Base-by-base conservation (phyloP, 2,888 invertebrate genomes). In the Cerceris ruficornis region DNA sequence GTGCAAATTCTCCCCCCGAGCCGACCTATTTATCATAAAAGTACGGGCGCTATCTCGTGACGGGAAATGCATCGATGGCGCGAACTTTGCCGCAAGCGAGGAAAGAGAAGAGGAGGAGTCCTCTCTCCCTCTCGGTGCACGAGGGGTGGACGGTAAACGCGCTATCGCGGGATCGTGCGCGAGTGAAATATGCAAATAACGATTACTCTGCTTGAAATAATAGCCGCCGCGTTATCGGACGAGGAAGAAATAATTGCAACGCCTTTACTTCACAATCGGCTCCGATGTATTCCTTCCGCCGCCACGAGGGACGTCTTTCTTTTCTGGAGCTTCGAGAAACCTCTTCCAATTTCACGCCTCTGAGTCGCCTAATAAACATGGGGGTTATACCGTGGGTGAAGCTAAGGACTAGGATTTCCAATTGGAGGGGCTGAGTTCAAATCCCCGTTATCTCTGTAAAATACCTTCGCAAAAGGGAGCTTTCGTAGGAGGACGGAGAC, bases 121-220 rank as follows among this genome's bases (percentile, higher is more conserved):
- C 39, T 66, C 68, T 58, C n/a, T 39, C 58, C 42, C 57, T 59
- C 17, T 41, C 46, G 8, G 2, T 42, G n/a, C 11, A 8, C 15
- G 7, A 15, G 8, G 15, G 15, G 55, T 55, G 69, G 41, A 52
- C 61, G 57, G 68, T 42, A 14, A 52, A 7, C 41, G 62, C 17
- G 15, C 67, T 77, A 74, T 81, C 73, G 67, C 59, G 42, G 46
- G 59, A 82, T 76, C 81, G 15, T 46, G 15, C 17, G 17, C 49
- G 28, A 15, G 64, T 39, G 60, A 71, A 70, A 62, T 72, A 78
- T 61, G 68, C 69, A 74, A 77, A 81, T 77, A 69, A 77, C 69
- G 55, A 69, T 67, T 50, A 15, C 14, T 2, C 57, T 39, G 58
- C 42, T 42, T 58, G 72, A 71, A 69, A 75, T 46, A 76, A 58